These are phyloP conservation scores for Hassar affinis DNA, from an alignment of 2,113 vertebrate genomes.

Conservation along the genomic window DNA sequence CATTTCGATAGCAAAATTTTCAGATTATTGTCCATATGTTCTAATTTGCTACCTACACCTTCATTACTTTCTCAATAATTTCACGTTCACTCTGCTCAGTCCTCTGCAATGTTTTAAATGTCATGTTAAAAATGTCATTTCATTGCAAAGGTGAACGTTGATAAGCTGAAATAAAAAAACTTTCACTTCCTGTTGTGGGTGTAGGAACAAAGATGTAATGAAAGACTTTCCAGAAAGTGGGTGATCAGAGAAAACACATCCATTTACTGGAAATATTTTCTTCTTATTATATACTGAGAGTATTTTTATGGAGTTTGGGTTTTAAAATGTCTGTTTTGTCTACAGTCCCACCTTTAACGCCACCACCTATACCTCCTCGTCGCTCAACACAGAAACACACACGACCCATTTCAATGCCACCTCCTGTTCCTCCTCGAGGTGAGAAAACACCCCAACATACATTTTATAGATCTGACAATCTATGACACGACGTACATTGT, in stretches of 20 bases:
- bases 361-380: constrained; percentile 69
- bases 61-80: background rate
- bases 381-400: constrained; percentile 43
- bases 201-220: constrained; percentile 26
- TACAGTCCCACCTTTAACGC: constrained; percentile 40
- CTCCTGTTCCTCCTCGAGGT: constrained; percentile 56
- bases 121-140: constrained; percentile 21
- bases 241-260: constrained; percentile 14
- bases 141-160: background rate
- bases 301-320: background rate
- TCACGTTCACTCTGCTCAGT: background rate
- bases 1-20: background rate
- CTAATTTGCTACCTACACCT: background rate
- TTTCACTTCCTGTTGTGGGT: constrained; percentile 42
- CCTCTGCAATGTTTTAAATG: constrained; percentile 15
- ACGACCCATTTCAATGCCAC: constrained; percentile 45
- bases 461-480: background rate
- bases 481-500: no score
- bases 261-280: background rate
- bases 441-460: background rate
- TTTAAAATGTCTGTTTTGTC: constrained; percentile 9
- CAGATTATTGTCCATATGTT: background rate
- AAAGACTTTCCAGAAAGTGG: constrained; percentile 25
- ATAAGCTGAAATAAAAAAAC: constrained; percentile 1
- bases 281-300: background rate